These are phyloP conservation scores for Synergus japonicus DNA, from an alignment of 2,888 invertebrate species.

Conservation along the genomic window DNA sequence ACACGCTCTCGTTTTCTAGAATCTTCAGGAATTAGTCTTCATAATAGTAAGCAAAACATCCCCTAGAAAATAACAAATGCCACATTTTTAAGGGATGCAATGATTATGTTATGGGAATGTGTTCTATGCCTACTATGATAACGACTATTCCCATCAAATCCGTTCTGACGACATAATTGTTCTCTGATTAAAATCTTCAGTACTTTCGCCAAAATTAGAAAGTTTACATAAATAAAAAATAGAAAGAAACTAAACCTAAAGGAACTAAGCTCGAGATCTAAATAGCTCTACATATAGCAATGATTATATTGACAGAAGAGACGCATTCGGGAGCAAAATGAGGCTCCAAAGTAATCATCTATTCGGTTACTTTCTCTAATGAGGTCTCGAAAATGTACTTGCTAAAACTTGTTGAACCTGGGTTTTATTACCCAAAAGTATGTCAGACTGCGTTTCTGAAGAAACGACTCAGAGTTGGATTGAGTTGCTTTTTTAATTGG, in stretches of 20 bases:
- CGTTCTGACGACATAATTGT: not conserved
- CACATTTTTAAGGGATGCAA: not conserved
- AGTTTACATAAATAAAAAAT: not conserved
- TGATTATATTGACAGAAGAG: conserved; percentile 33
- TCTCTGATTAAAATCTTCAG: conserved; percentile 5
- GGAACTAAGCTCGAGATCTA: conserved; percentile 7
- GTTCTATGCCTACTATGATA: not conserved
- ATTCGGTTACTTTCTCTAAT: conserved; percentile 33
- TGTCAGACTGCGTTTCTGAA: conserved; percentile 3
- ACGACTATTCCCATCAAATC: not conserved
- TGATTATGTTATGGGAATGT: not conserved
- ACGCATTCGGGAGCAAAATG: conserved; percentile 27
- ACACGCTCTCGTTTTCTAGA: not conserved
- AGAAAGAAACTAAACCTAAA: conserved; percentile 2
- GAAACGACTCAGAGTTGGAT: conserved; percentile 4
- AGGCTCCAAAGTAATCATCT: conserved; percentile 33
- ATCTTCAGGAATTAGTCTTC: not conserved
- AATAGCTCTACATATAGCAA: not conserved
- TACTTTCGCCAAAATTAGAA: conserved; percentile 9
- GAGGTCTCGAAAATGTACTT: conserved; percentile 21
- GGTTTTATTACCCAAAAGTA: conserved; percentile 8
- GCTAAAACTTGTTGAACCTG: not conserved
- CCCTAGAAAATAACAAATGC: not conserved
- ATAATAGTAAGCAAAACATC: not conserved
- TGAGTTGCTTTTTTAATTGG: not conserved